phyloP scores from a whole-genome alignment of 2,113 vertebrate species.

The Phrynosoma blainvillii region DNA sequence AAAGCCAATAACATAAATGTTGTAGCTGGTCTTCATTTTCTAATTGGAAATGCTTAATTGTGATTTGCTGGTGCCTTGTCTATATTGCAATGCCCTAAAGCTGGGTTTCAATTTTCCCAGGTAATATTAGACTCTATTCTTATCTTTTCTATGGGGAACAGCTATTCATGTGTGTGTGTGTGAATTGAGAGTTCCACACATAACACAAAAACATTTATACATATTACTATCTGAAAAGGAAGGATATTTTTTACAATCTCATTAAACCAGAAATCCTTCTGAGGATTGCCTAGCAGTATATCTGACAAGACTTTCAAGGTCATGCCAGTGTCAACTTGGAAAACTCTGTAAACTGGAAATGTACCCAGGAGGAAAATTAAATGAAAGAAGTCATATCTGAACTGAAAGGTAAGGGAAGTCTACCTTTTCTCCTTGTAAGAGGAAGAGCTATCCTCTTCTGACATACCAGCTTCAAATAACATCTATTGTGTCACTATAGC shows the following conservation, averaged over 20 bases:
- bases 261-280: not conserved
- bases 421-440: slow-evolving; percentile 21
- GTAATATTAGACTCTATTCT: not conserved
- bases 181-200: not conserved
- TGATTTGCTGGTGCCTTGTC: not conserved
- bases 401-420: not conserved
- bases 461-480: slow-evolving; percentile 13
- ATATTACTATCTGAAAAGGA: slow-evolving; percentile 3
- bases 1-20: no score
- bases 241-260: not conserved
- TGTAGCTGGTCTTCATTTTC: not conserved
- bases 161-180: not conserved
- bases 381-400: slow-evolving; percentile 25
- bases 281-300: not conserved
- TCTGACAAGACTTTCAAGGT: slow-evolving; percentile 29
- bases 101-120: not conserved
- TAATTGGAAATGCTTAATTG: not conserved
- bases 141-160: not conserved
- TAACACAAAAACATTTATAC: not conserved
- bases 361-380: slow-evolving; percentile 24
- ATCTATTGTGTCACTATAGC: not conserved
- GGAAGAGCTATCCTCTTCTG: slow-evolving; percentile 15
- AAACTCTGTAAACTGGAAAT: slow-evolving; percentile 10
- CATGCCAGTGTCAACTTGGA: not conserved
- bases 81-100: not conserved